Base-by-base conservation (phyloP, 2,113 vertebrate genomes). In the Dunckerocampus dactyliophorus region DNA sequence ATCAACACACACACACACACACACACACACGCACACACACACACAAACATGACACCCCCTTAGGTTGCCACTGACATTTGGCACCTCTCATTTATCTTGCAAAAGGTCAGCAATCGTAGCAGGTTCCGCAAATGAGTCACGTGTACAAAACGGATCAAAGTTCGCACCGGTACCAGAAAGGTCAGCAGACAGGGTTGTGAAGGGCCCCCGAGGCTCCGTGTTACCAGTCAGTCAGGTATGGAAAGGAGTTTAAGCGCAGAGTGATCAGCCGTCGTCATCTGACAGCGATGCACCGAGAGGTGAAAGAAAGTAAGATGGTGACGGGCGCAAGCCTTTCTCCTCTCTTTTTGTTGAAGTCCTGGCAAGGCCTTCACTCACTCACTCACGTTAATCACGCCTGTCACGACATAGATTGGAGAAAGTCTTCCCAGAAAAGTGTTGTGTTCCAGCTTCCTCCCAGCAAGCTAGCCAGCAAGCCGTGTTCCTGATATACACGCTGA, bases 31-130 rank as follows among this genome's bases (percentile, higher is more conserved):
- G 3, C 9, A 39, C 4, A 46, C 17, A 17, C 3, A 24, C 2
- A 59, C 16, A 46, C 43, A 47, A 46, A 5, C 21, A 62, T 34
- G 22, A 60, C 65, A 48, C 58, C 52, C 69, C 82, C 45, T 1
- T 63, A 72, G 79, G 85, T 67, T 57, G 48, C 7, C 21, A 14
- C 65, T 82, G 84, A 81, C 87, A 84, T 87, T 85, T 85, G 70
- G 75, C 75, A 59, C 63, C 62, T 76, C 76, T 66, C 74, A 84
- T 83, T 78, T 69, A 81, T 88, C 76, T 72, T 65, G 47, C 31
- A 13, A 87, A 89, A 89, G 86, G 87, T 89, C 82, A 84, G n/a
- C 64, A 62, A 69, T 67, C 63, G 62, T 61, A 74, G 69, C 63
- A 46, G 76, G 63, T 76, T 80, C 59, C 58, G 45, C 77, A 82